phyloP scores from a whole-genome alignment of 2,888 invertebrate species.

The Bedellia somnulentella region DNA sequence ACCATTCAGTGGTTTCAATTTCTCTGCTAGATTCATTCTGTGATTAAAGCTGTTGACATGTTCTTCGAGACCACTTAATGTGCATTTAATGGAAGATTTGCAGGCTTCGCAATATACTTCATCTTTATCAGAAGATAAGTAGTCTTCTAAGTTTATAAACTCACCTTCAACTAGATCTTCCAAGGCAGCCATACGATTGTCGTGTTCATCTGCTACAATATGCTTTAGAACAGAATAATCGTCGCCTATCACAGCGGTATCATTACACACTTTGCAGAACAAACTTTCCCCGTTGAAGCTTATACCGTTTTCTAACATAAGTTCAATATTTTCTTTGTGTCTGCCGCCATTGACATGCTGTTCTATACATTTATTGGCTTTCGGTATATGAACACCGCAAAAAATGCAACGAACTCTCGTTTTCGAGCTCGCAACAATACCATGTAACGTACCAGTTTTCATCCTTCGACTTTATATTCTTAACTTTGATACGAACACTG shows the following conservation, averaged over 20 bases:
- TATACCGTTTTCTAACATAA: constrained; percentile 30
- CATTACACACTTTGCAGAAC: constrained; percentile 28
- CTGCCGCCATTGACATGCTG: constrained; percentile 32
- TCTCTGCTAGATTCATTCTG: constrained; percentile 23
- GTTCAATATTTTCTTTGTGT: constrained; percentile 30
- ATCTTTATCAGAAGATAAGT: constrained; percentile 20
- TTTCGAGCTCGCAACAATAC: constrained; percentile 29
- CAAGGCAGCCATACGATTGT: constrained; percentile 28
- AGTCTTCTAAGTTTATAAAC: constrained; percentile 25
- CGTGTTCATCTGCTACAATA: constrained; percentile 24
- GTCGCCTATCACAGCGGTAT: constrained; percentile 20
- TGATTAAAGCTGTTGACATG: constrained; percentile 30
- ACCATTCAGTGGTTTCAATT: constrained; percentile 26
- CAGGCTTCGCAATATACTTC: constrained; percentile 29
- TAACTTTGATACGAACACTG: too few relatives aligned
- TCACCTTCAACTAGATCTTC: constrained; percentile 32
- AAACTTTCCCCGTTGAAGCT: constrained; percentile 18
- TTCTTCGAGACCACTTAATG: constrained; percentile 21
- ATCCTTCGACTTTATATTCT: too few relatives aligned
- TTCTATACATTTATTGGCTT: constrained; percentile 34
- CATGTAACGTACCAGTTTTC: constrained; percentile 27
- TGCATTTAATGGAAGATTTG: constrained; percentile 18
- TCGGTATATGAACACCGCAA: constrained; percentile 35
- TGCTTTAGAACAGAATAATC: constrained; percentile 27
- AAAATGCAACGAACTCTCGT: constrained; percentile 33